Percentiles rank a stretch among this genome's conserved stretches.
Evolutionary conservation across 2,888 invertebrate species (phyloP).

Genomic region (Azorinus chamasolen): DNA sequence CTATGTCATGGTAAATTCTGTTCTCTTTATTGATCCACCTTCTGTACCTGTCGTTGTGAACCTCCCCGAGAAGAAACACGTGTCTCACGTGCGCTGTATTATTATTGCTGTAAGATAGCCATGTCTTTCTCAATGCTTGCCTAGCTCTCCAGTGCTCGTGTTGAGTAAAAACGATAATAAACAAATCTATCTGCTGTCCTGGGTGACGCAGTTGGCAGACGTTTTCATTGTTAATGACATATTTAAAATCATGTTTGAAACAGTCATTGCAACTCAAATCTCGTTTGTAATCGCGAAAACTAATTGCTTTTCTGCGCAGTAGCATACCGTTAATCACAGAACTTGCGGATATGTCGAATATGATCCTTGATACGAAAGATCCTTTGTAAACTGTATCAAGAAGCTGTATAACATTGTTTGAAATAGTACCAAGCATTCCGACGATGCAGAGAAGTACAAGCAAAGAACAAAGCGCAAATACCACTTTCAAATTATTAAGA

Average conservation of each 20-base stretch:
- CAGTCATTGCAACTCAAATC: too few species aligned
- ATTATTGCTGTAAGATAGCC: conserved; percentile 49
- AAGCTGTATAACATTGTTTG: too few species aligned
- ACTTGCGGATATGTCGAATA: too few species aligned
- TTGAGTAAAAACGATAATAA: conserved; percentile 52
- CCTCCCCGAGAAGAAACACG: conserved; percentile 58
- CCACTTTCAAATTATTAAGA: too few species aligned
- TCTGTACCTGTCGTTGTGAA: background rate
- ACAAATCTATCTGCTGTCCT: conserved; percentile 31
- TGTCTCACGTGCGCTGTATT: conserved; percentile 58
- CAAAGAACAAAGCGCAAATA: too few species aligned
- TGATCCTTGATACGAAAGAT: too few species aligned
- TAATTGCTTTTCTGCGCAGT: too few species aligned
- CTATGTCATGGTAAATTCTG: conserved; percentile 48
- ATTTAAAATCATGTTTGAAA: conserved; percentile 63
- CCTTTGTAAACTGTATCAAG: too few species aligned
- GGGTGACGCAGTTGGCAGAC: conserved; percentile 38
- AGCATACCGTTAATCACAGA: too few species aligned
- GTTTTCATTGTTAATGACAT: conserved; percentile 55
- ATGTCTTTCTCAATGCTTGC: conserved; percentile 57
- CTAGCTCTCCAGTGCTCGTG: conserved; percentile 40
- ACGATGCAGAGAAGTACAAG: too few species aligned
- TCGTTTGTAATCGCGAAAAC: too few species aligned
- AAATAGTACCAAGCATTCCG: too few species aligned
- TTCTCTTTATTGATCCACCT: conserved; percentile 39